Evolutionary conservation across 2,113 vertebrate genomes (phyloP).

Genomic region (Seriola quinqueradiata): DNA sequence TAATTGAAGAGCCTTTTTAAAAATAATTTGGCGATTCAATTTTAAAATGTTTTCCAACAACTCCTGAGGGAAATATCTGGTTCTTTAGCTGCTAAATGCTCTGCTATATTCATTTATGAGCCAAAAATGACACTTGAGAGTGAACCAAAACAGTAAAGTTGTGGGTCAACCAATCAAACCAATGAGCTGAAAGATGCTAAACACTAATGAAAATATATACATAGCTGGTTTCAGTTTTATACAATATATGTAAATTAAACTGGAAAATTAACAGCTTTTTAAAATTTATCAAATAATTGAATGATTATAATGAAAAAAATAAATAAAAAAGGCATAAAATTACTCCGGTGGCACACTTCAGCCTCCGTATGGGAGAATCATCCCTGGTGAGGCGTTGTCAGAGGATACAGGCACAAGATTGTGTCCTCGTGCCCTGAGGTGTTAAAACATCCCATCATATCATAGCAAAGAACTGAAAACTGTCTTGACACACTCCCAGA

Average conservation of each 20-base stretch:
- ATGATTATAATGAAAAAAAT: background rate
- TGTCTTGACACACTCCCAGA: background rate
- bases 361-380: constrained; percentile 15
- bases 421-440: background rate
- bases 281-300: background rate
- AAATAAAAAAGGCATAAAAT: background rate
- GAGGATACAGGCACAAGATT: background rate
- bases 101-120: too few species aligned
- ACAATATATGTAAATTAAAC: background rate
- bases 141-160: too few species aligned
- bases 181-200: too few species aligned
- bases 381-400: background rate
- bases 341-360: constrained; percentile 19
- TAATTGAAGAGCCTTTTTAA: too few species aligned
- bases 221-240: too few species aligned
- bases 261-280: background rate
- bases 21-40: too few species aligned
- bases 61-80: too few species aligned
- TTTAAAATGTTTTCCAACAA: too few species aligned
- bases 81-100: too few species aligned
- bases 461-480: constrained; percentile 20
- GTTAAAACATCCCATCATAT: constrained; percentile 21
- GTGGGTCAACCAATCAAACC: too few species aligned
- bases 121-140: too few species aligned
- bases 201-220: too few species aligned